Evolutionary conservation across 1,140 invertebrate genomes (phyloP).

Genomic region (Drosophila lacertosa): DNA sequence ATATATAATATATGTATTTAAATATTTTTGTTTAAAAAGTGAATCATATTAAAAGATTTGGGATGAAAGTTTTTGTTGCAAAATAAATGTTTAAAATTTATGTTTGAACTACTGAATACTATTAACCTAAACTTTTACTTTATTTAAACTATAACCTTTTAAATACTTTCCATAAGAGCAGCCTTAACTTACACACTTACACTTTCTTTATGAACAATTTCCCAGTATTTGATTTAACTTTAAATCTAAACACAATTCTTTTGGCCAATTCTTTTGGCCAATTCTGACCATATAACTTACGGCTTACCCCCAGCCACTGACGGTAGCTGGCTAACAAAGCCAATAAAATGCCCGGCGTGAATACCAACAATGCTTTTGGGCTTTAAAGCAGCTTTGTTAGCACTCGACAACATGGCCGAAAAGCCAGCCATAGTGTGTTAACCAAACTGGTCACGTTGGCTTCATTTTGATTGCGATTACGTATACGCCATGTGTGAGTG

Average conservation of each 20-base stretch:
- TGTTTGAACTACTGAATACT: no score
- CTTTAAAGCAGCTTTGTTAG: slow-evolving; percentile 68
- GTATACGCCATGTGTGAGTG: slow-evolving; percentile 57
- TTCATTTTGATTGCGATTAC: slow-evolving; percentile 63
- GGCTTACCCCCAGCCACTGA: neutral
- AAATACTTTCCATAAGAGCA: no score
- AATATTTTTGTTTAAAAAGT: no score
- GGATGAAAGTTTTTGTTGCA: no score
- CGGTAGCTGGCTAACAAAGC: slow-evolving; percentile 14
- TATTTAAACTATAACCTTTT: no score
- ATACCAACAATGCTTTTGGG: slow-evolving; percentile 30
- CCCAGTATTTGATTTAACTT: neutral
- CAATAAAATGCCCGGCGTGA: slow-evolving; percentile 18
- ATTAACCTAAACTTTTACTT: no score
- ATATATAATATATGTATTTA: no score
- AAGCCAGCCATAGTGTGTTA: slow-evolving; percentile 30
- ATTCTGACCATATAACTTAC: neutral
- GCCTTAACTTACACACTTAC: no score
- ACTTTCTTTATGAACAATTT: neutral
- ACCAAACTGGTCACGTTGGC: slow-evolving; percentile 53
- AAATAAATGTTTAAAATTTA: no score
- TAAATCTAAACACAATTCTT: no score
- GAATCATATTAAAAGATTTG: no score
- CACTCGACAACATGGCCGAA: slow-evolving; percentile 72
- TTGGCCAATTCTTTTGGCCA: neutral